Evolutionary conservation across 1,140 invertebrate genomes (phyloP), one percentile per base, ranked within the genome.

Genomic region (Nautilus pompilius): DNA sequence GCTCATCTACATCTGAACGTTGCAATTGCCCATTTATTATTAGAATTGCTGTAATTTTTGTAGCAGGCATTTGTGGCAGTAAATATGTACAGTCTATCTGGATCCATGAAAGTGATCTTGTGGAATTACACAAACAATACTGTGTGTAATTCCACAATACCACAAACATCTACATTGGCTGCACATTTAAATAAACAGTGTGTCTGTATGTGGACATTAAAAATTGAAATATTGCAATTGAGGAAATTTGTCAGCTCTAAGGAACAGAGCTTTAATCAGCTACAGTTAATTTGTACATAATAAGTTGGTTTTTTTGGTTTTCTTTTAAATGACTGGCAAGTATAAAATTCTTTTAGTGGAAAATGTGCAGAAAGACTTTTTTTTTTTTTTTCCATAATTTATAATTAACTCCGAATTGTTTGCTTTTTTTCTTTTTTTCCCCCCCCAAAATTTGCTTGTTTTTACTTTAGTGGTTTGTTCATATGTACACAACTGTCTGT

Each of bases 401-500:
- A 41, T 54, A 49, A 32, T 58, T 51, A 45, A 32, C 22, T 29
- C 54, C 30, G 29, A 48, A 26, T 32, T 30, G 26, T 34, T 57
- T 60, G 29, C 29, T 20, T 53, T 24, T 5, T 53, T 53, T 53
- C 6, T 53, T 53, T 53, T 53, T 53, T 53, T 26, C 49, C 49
- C 8, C 36, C 36, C 36, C 36, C 36, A 41, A 41, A 8, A 41
- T 41, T 41, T 41, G n/a, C n/a, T 41, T 41, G 8, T 41, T 63
- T 24, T 59, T 58, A 15, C 15, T 36, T 32, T 34, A 61, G 36
- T 33, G 53, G 28, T 60, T 30, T 59, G 13, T 33, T 41, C 55
- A 49, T 58, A 26, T 24, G 54, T 62, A 61, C 29, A 33, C 33
- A 30, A 30, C 29, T 36, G 51, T 65, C 69, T 68, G 69, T 75